Base-by-base conservation (phyloP, 2,797 vertebrate species). In the Chaunax sp. region DNA sequence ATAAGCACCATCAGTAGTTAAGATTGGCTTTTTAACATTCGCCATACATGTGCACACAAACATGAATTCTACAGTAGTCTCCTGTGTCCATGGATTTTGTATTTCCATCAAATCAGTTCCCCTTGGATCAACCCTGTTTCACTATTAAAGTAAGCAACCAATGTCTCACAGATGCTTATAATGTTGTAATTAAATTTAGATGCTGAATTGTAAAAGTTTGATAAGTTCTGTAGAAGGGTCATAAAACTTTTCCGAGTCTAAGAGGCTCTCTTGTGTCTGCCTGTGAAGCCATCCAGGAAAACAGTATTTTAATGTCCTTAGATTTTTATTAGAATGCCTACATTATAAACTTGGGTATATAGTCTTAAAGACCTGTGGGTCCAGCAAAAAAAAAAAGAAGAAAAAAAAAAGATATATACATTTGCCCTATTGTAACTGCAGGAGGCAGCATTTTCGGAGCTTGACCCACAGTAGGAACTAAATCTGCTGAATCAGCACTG, bases 1-100 rank as follows among this genome's bases (percentile, higher is more conserved):
- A 75, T 76, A 72, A 81, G 80, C 46, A 58, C 23, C 45, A 62
- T n/a, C 6, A 16, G 40, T 14, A 5, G 25, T 75, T 67, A 64
- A 52, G 25, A 55, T 38, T 2, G 5, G 19, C 23, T 38, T 54
- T 53, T 41, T 49, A n/a, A 51, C 43, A 64, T 23, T 69, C 4
- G 19, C 20, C 16, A 33, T 30, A 55, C 22, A 66, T 57, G 6
- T 50, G 38, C 26, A 37, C 9, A 33, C 58, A 52, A 47, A 38
- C 20, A 41, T 10, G 10, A 4, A 2, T 23, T 58, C 20, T 26
- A n/a, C n/a, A n/a, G n/a, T 35, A 3, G 6, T 3, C 8, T 37
- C 2, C 33, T 44, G 5, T 8, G 38, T 43, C 37, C 45, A 41
- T 53, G 30, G 44, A 26, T 30, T 8, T 15, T 19, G 6, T 20